Conservation (phyloP, 1,140 invertebrate species). For the Bathynomus jamesi region DNA sequence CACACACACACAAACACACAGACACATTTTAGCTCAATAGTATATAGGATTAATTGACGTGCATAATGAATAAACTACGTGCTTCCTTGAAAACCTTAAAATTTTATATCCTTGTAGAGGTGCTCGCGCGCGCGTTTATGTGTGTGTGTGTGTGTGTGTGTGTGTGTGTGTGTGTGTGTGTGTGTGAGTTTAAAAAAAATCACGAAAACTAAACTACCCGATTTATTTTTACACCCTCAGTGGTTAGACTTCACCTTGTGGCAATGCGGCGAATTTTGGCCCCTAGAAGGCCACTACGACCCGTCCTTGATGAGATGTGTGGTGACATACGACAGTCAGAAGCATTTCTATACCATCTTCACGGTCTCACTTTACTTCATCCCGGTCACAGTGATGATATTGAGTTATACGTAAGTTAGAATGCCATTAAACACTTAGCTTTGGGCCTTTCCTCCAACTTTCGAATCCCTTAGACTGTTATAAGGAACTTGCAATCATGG, state of each 20-base stretch:
- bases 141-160: background rate
- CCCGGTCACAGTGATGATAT: conserved; percentile 22
- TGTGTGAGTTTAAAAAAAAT: background rate
- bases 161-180: background rate
- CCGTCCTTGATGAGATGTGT: background rate
- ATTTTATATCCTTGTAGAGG: too few relatives aligned
- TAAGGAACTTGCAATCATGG: too few relatives aligned
- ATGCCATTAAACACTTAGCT: background rate
- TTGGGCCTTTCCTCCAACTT: too few relatives aligned
- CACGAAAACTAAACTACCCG: background rate
- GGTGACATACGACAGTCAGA: conserved; percentile 18
- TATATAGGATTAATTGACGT: too few relatives aligned
- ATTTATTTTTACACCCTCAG: background rate
- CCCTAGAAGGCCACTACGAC: background rate
- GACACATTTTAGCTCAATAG: too few relatives aligned
- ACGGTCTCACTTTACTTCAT: conserved; percentile 24
- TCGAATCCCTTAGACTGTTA: too few relatives aligned
- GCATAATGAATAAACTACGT: too few relatives aligned
- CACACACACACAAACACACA: too few relatives aligned
- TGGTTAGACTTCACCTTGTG: conserved; percentile 21
- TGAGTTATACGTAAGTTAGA: conserved; percentile 23
- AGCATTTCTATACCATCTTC: conserved; percentile 19
- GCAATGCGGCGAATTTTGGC: conserved; percentile 27
- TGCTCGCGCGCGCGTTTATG: too few relatives aligned
- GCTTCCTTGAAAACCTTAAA: too few relatives aligned